A percentile compares a stretch with the other conserved stretches of the same genome.
phyloP scores from a whole-genome alignment of 2,113 vertebrate genomes.

The Axis porcinus region DNA sequence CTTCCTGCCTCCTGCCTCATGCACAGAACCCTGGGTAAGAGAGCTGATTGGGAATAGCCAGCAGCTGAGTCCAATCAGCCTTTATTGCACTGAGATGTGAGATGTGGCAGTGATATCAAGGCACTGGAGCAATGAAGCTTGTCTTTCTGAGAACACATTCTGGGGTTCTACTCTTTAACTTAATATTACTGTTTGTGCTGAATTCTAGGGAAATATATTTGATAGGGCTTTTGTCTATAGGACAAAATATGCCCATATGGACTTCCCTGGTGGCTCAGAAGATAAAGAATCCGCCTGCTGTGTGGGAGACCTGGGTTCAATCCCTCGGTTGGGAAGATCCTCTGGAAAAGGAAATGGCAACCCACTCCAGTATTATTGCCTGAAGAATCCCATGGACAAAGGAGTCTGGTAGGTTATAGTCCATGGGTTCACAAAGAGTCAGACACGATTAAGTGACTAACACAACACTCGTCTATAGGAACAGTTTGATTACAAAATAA shows the following conservation, averaged over 20 bases:
- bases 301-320: neutral
- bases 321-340: neutral
- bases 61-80: neutral
- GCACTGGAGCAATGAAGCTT: neutral
- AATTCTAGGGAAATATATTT: neutral
- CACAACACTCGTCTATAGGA: neutral
- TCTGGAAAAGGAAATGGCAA: neutral
- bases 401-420: neutral
- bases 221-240: neutral
- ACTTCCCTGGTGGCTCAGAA: neutral
- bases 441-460: neutral
- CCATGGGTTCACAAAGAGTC: neutral
- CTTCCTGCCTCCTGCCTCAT: neutral
- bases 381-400: neutral
- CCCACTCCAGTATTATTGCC: neutral
- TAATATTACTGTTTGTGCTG: neutral
- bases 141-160: neutral
- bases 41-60: neutral
- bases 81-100: neutral
- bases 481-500: neutral
- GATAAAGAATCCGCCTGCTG: neutral
- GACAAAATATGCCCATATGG: neutral
- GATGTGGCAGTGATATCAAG: neutral
- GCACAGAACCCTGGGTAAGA: neutral
- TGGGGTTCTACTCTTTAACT: neutral